Evolutionary conservation across 1,140 invertebrate genomes (phyloP).

Genomic region (Anastrepha obliqua): DNA sequence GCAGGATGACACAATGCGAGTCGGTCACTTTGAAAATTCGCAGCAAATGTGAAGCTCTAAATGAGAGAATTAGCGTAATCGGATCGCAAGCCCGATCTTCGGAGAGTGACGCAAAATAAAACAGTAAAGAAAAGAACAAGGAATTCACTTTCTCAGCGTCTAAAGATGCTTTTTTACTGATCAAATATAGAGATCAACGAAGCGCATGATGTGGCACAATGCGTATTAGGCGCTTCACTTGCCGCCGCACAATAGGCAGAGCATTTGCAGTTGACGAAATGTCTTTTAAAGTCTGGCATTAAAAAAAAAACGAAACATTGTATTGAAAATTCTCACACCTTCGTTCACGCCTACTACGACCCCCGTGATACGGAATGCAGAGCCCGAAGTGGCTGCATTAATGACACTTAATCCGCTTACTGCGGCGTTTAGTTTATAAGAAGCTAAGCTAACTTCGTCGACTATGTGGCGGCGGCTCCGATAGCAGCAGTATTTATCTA

Average conservation of each 20-base stretch:
- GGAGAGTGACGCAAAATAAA: constrained; percentile 15
- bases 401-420: constrained; percentile 48
- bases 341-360: constrained; percentile 39
- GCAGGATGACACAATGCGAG: neutral
- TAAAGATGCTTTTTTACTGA: neutral
- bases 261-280: constrained; percentile 4
- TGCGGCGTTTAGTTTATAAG: constrained; percentile 10
- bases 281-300: neutral
- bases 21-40: constrained; percentile 25
- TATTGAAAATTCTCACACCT: constrained; percentile 24
- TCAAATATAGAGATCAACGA: neutral
- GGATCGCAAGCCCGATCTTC: neutral
- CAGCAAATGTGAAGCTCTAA: constrained; percentile 30
- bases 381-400: constrained; percentile 18
- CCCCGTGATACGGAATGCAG: neutral
- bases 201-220: constrained; percentile 36
- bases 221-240: constrained; percentile 33
- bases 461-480: neutral
- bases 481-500: neutral
- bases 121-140: neutral
- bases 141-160: neutral
- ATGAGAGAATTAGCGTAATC: constrained; percentile 40
- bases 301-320: neutral
- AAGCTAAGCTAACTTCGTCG: neutral
- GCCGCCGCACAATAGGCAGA: neutral